phyloP scores from a whole-genome alignment of 53 echinoderm and acorn worm species.

The Mesocentrotus franciscanus region DNA sequence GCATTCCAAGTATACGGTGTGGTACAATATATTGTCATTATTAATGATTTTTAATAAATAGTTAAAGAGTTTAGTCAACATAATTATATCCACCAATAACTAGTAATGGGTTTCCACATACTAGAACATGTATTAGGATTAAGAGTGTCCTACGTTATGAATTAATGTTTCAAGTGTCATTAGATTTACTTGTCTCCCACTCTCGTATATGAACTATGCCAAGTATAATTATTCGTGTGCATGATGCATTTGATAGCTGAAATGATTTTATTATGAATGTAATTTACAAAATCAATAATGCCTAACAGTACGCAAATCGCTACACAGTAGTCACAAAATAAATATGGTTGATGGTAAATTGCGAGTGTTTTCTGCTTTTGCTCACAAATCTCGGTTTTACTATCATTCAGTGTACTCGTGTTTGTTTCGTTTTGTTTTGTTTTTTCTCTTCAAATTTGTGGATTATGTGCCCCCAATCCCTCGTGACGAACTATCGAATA shows the following conservation, averaged over 20 bases:
- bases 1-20: background rate
- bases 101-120: too few relatives aligned
- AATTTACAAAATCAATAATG: background rate
- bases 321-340: background rate
- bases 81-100: too few relatives aligned
- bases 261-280: background rate
- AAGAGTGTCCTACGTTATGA: too few relatives aligned
- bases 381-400: too few relatives aligned
- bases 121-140: too few relatives aligned
- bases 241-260: background rate
- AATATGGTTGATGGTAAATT: background rate
- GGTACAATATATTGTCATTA: background rate
- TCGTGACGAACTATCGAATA: background rate
- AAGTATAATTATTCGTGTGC: background rate
- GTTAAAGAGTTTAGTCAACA: too few relatives aligned
- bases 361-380: background rate
- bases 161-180: too few relatives aligned
- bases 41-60: too few relatives aligned
- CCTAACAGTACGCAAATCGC: conserved; percentile 14
- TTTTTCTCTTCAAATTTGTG: background rate
- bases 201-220: too few relatives aligned
- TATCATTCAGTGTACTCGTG: too few relatives aligned
- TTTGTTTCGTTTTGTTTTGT: too few relatives aligned
- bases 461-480: background rate
- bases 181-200: too few relatives aligned